Conservation (phyloP, 2,113 vertebrate species). For the Channa maculata region DNA sequence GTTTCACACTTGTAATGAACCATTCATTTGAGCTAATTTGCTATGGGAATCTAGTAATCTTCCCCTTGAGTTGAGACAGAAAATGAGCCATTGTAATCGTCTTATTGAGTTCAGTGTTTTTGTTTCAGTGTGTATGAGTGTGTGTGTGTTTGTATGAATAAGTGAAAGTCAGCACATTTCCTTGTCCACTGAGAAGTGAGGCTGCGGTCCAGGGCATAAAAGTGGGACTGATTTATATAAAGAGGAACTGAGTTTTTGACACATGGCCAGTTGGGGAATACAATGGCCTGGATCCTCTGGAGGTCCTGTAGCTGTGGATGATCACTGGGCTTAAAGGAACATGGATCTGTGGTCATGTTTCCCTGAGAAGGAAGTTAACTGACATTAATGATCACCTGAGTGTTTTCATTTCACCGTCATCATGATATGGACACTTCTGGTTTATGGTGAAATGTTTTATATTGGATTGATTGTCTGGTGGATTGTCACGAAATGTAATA, state of each 20-base stretch:
- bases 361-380: too few species aligned
- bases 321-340: too few species aligned
- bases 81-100: slow-evolving; percentile 72
- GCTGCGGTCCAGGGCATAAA: slow-evolving; percentile 27
- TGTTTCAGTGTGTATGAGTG: slow-evolving; percentile 39
- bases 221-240: slow-evolving; percentile 7
- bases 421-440: too few species aligned
- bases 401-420: too few species aligned
- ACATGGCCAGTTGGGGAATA: background rate
- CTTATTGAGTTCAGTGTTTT: slow-evolving; percentile 53
- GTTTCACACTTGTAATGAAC: slow-evolving; percentile 71
- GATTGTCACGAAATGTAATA: too few species aligned
- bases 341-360: too few species aligned
- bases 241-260: slow-evolving; percentile 3
- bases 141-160: slow-evolving; percentile 12
- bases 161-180: slow-evolving; percentile 47
- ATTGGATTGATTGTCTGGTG: too few species aligned
- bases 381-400: background rate
- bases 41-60: slow-evolving; percentile 70
- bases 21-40: slow-evolving; percentile 73
- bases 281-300: background rate
- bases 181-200: slow-evolving; percentile 5
- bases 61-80: slow-evolving; percentile 70
- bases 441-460: too few species aligned
- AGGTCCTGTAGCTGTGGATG: background rate